Evolutionary conservation across 1,140 invertebrate genomes (phyloP).

Genomic region (Dolichoris vasculosae): DNA sequence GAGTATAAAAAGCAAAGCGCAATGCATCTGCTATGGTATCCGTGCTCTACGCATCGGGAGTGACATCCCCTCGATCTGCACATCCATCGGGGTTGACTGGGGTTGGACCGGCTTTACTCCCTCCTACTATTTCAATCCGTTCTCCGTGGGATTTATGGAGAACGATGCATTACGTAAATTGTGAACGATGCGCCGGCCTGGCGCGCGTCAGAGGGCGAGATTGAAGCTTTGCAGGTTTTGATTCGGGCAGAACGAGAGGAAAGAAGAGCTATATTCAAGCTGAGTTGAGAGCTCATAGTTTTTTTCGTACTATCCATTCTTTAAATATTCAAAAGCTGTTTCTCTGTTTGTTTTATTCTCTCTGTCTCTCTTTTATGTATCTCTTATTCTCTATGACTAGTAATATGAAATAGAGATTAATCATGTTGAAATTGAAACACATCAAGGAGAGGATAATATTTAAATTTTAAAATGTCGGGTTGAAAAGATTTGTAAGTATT

Average conservation of each 20-base stretch:
- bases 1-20: slow-evolving; percentile 46
- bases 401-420: slow-evolving; percentile 29
- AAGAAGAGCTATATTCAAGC: neutral
- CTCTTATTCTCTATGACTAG: too few species aligned
- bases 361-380: neutral
- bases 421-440: slow-evolving; percentile 21
- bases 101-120: neutral
- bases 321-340: slow-evolving; percentile 34
- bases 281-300: neutral
- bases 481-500: neutral
- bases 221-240: slow-evolving; percentile 3
- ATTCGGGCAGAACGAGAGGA: neutral
- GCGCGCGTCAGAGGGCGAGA: slow-evolving; percentile 35
- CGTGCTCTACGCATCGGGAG: slow-evolving; percentile 13
- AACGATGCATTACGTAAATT: slow-evolving; percentile 69
- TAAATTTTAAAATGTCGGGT: slow-evolving; percentile 23
- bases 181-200: slow-evolving; percentile 57
- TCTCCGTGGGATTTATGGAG: slow-evolving; percentile 64
- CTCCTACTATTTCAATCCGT: slow-evolving; percentile 59
- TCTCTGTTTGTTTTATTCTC: neutral
- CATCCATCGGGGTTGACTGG: slow-evolving; percentile 41
- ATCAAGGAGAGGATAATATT: neutral
- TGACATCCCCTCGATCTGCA: slow-evolving; percentile 52
- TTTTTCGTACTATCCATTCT: slow-evolving; percentile 20
- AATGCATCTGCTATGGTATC: slow-evolving; percentile 36